Percentiles rank a stretch among this genome's conserved stretches.
phyloP scores from a whole-genome alignment of 1,140 invertebrate genomes.

The Drosophila pachea region DNA sequence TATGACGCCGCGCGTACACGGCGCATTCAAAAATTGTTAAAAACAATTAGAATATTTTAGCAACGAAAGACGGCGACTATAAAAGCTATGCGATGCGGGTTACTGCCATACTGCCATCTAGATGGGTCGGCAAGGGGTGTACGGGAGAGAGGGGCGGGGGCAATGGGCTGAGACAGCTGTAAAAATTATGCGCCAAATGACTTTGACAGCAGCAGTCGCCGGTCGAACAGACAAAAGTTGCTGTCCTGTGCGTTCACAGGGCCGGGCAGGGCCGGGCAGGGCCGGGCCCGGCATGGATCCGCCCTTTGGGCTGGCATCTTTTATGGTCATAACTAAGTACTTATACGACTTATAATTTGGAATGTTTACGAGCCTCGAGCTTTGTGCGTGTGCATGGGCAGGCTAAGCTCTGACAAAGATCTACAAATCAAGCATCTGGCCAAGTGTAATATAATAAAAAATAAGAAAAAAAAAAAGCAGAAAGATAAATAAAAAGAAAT shows the following conservation, averaged over 20 bases:
- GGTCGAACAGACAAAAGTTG: conserved; percentile 14
- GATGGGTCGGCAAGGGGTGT: too few species aligned
- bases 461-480: too few species aligned
- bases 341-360: conserved; percentile 71
- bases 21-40: conserved; percentile 73
- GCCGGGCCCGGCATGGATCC: not conserved
- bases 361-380: conserved; percentile 54
- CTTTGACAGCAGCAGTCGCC: conserved; percentile 61
- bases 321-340: conserved; percentile 74
- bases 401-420: conserved; percentile 6
- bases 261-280: too few species aligned
- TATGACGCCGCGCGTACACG: conserved; percentile 59
- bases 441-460: conserved; percentile 6
- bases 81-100: conserved; percentile 65
- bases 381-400: not conserved
- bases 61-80: conserved; percentile 64
- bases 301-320: conserved; percentile 37
- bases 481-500: not conserved
- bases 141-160: too few species aligned
- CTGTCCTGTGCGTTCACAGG: conserved; percentile 2
- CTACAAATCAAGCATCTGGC: not conserved
- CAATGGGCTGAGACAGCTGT: conserved; percentile 47
- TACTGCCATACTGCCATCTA: conserved; percentile 24
- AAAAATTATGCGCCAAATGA: conserved; percentile 73
- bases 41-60: conserved; percentile 77